Conservation (phyloP, 2,888 invertebrate genomes). For the Lithophane socia region DNA sequence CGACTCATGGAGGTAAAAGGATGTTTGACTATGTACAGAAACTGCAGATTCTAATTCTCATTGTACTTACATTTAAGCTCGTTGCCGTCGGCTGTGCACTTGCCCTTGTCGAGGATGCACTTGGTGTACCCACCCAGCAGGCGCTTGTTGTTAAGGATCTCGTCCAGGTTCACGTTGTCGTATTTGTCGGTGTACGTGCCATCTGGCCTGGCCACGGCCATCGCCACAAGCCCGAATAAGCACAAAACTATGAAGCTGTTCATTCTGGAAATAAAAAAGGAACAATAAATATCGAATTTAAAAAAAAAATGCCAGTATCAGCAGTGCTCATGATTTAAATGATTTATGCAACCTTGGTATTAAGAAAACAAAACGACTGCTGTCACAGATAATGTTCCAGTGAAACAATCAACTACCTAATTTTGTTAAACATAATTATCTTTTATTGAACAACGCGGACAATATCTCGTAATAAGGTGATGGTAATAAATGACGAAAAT, state of each 20-base stretch:
- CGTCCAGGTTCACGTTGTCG: slow-evolving; percentile 92
- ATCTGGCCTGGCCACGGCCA: slow-evolving; percentile 63
- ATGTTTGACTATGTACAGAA: background rate
- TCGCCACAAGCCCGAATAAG: slow-evolving; percentile 75
- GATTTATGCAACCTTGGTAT: background rate
- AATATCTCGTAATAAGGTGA: no score
- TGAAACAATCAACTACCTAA: background rate
- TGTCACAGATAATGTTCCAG: background rate
- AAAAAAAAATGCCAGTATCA: background rate
- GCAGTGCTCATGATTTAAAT: background rate
- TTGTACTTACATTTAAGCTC: slow-evolving; percentile 92
- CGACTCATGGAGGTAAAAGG: background rate
- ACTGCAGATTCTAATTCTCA: background rate
- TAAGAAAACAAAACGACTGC: background rate
- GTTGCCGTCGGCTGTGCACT: slow-evolving; percentile 93
- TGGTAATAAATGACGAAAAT: background rate
- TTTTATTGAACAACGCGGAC: background rate
- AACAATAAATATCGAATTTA: background rate
- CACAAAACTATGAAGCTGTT: slow-evolving; percentile 73
- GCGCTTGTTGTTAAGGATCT: slow-evolving; percentile 91
- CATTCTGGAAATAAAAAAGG: slow-evolving; percentile 73
- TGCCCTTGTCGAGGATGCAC: slow-evolving; percentile 91
- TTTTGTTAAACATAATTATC: background rate
- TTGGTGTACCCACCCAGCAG: slow-evolving; percentile 92
- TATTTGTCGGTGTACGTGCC: slow-evolving; percentile 91